A percentile compares a stretch with the other conserved stretches of the same genome.
phyloP scores from a whole-genome alignment of 2,888 invertebrate genomes.

The Melanotus villosus region DNA sequence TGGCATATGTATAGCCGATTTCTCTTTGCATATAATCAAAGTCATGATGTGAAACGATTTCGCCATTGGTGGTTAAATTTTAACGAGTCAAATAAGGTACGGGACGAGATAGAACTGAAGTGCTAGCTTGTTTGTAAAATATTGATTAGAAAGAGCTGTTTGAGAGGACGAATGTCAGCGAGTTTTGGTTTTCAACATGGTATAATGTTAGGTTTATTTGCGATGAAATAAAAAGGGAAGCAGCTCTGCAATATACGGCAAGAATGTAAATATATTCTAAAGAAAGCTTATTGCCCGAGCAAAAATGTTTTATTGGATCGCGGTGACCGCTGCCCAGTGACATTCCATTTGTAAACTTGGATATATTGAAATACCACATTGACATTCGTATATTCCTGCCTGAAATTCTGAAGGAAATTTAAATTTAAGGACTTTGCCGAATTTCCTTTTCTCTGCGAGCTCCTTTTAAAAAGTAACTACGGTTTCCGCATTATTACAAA shows the following conservation, averaged over 20 bases:
- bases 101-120: conserved; percentile 28
- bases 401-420: neutral
- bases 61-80: conserved; percentile 47
- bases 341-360: conserved; percentile 61
- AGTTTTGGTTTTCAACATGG: conserved; percentile 11
- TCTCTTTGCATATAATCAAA: conserved; percentile 50
- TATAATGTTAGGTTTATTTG: conserved; percentile 19
- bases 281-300: conserved; percentile 51
- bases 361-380: conserved; percentile 66
- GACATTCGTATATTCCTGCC: conserved; percentile 54
- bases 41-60: conserved; percentile 48
- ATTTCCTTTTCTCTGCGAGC: no score
- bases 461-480: neutral
- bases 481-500: neutral
- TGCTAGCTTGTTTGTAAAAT: conserved; percentile 37
- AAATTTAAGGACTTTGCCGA: conserved; percentile 4
- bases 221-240: conserved; percentile 35
- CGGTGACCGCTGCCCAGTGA: conserved; percentile 52
- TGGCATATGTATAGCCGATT: conserved; percentile 48
- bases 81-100: conserved; percentile 43
- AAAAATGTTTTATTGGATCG: conserved; percentile 57
- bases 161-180: conserved; percentile 9
- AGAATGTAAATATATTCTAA: conserved; percentile 50
- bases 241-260: conserved; percentile 39
- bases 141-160: conserved; percentile 29